A percentile compares a stretch with the other conserved stretches of the same genome.
Evolutionary conservation across 2,113 vertebrate species (phyloP).

Genomic region (Protobothrops mucrosquamatus): DNA sequence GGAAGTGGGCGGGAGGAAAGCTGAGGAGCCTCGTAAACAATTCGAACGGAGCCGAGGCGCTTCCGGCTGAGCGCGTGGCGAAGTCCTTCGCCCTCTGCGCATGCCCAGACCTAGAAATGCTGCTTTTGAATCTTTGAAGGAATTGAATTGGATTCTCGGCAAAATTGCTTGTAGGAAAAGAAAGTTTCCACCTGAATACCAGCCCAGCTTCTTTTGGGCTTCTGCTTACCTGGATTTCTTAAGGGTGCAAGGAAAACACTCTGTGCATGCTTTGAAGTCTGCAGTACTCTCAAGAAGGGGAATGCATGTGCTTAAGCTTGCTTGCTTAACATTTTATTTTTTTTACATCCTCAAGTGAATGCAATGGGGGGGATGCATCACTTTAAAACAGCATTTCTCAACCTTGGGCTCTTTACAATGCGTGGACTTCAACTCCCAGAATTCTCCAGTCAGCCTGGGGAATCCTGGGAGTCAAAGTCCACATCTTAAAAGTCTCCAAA

Average conservation of each 20-base stretch:
- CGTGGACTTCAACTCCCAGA: neutral
- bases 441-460: neutral
- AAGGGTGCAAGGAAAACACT: no score
- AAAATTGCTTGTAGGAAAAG: no score
- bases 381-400: neutral
- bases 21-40: neutral
- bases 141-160: neutral
- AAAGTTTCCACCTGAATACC: neutral
- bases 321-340: neutral
- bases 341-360: neutral
- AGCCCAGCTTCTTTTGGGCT: neutral
- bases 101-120: neutral
- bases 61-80: neutral
- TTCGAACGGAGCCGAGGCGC: neutral
- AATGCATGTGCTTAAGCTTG: neutral
- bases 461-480: neutral
- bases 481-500: neutral
- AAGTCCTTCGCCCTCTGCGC: neutral
- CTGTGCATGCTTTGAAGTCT: neutral
- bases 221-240: neutral
- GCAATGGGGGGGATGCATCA: neutral
- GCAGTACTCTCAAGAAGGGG: neutral
- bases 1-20: neutral
- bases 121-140: neutral
- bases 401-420: neutral